Evolutionary conservation across 2,888 invertebrate genomes (phyloP), one percentile per base, ranked within the genome.

Genomic region (Cotesia congregata): DNA sequence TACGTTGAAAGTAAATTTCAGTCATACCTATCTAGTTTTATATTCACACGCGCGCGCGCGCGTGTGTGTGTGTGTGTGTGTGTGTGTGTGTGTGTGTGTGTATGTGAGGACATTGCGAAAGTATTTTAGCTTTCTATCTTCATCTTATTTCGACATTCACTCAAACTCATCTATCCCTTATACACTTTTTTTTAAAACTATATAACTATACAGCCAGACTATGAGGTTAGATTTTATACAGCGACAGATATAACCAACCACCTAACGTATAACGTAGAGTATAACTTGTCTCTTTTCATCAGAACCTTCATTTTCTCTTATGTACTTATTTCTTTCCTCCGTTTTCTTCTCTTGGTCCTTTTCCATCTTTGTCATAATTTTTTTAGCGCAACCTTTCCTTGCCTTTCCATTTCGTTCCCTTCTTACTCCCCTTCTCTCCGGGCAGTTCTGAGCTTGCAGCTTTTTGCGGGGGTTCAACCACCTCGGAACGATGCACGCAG

Each of bases 391-490:
- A 38, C 71, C 40, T 61, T 39, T 67, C 74, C 67, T 70, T 64
- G 7, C 50, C 64, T 39, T 9, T 6, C 60, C 12, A 9, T 62
- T 50, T 50, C 6, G 59, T 70, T 64, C 12, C 50, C 64, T 39
- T 9, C 9, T 40, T 6, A 9, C 41, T 50, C 41, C n/a, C 39
- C 39, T 64, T 38, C 62, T 71, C 41, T 39, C 50, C 84, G 81
- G 82, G 83, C 84, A 84, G 86, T 85, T 85, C 85, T 83, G 86
- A 87, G 85, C 86, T 85, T 86, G 81, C 83, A 86, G 85, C 85
- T 87, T 87, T 87, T 87, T 87, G 84, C 84, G 80, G 83, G 83
- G 83, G 87, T 87, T 87, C 87, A 87, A 87, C 86, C 86, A 87
- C 87, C 87, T 85, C 85, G 81, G 80, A 82, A 82, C 82, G 82